These are phyloP conservation scores for Otolemur garnettii DNA, from an alignment of 2,113 vertebrate genomes.

Conservation along the genomic window DNA sequence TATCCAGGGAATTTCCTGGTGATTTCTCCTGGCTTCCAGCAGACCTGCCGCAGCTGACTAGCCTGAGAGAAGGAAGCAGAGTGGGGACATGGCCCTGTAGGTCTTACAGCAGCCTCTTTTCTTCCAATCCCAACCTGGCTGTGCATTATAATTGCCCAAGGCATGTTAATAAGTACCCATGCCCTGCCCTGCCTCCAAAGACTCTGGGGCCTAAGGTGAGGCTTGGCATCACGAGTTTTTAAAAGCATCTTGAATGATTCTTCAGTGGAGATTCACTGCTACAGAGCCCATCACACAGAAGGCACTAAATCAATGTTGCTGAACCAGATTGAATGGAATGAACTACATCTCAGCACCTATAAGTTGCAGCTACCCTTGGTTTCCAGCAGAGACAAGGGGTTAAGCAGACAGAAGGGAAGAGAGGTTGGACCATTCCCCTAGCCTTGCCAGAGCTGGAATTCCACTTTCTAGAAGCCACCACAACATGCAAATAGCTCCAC, in stretches of 20 bases:
- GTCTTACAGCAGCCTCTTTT: neutral
- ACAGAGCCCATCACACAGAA: neutral
- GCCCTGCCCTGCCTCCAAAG: neutral
- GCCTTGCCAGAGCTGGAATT: neutral
- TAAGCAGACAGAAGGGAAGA: neutral
- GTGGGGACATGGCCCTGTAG: neutral
- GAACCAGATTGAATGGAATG: neutral
- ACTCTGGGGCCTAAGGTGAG: neutral
- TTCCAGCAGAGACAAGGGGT: neutral
- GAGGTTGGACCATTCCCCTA: rapidly evolving
- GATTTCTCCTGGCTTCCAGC: neutral
- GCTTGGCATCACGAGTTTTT: neutral
- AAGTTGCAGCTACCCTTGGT: neutral
- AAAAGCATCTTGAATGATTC: neutral
- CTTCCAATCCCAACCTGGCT: neutral
- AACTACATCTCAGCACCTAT: neutral
- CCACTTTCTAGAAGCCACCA: neutral
- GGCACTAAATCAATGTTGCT: neutral
- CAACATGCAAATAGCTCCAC: neutral
- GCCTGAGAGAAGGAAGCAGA: neutral
- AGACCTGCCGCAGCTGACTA: neutral
- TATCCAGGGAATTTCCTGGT: slow-evolving; percentile 77
- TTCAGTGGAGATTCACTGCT: neutral
- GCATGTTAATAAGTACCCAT: neutral
- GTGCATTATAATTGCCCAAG: neutral